Evolutionary conservation across 2,888 invertebrate species (phyloP).

Genomic region (Cordilura impudica): DNA sequence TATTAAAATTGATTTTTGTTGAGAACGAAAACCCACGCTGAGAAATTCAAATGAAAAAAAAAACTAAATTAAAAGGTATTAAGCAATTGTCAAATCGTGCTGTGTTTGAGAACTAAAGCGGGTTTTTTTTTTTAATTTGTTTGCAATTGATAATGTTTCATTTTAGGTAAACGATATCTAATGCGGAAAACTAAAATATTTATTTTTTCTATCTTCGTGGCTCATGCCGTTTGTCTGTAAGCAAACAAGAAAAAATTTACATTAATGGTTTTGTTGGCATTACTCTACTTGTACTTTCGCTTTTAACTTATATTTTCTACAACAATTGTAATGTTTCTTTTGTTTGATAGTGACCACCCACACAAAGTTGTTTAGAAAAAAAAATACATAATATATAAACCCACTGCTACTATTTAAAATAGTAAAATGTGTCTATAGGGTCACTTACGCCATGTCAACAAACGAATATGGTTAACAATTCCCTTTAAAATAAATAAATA

Average conservation of each 20-base stretch:
- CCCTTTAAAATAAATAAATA: conserved; percentile 52
- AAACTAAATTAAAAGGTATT: conserved; percentile 48
- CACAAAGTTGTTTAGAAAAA: neutral
- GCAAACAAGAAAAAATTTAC: neutral
- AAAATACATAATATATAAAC: conserved; percentile 43
- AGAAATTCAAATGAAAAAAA: conserved; percentile 10
- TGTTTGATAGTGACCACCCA: conserved; percentile 36
- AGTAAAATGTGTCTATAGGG: conserved; percentile 40
- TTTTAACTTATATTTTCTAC: conserved; percentile 50
- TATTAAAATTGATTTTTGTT: conserved; percentile 8
- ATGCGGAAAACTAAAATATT: conserved; percentile 57
- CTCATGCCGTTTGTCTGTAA: neutral
- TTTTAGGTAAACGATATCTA: conserved; percentile 57
- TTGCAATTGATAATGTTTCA: conserved; percentile 8
- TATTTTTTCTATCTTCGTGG: conserved; percentile 23
- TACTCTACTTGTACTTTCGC: conserved; percentile 55
- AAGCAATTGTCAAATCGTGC: conserved; percentile 62
- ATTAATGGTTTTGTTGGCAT: conserved; percentile 24
- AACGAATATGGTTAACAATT: conserved; percentile 47
- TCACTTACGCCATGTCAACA: conserved; percentile 32
- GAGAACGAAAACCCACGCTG: conserved; percentile 57
- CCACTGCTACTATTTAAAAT: conserved; percentile 52
- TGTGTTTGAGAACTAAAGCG: conserved; percentile 41
- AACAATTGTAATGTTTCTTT: conserved; percentile 38
- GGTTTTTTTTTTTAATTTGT: conserved; percentile 14